These are phyloP conservation scores for Catagonus wagneri DNA, from an alignment of 2,113 vertebrate species.

Conservation along the genomic window DNA sequence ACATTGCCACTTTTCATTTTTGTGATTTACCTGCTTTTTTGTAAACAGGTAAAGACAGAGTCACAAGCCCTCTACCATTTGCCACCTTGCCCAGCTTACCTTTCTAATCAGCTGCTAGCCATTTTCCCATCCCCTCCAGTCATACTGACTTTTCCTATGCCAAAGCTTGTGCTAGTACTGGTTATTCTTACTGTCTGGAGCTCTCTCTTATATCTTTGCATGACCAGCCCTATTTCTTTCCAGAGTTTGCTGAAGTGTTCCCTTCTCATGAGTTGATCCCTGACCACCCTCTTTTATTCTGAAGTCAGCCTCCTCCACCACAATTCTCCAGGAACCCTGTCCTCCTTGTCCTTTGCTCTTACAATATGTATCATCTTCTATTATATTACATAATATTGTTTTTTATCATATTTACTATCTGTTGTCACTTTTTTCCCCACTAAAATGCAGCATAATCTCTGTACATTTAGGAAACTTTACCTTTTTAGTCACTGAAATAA, in stretches of 20 bases:
- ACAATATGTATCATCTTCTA: neutral
- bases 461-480: neutral
- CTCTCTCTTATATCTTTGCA: neutral
- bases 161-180: neutral
- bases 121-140: neutral
- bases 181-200: neutral
- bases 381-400: neutral
- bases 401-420: neutral
- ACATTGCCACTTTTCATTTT: neutral
- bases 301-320: too few relatives aligned
- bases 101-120: neutral
- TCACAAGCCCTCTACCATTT: neutral
- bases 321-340: neutral
- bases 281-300: neutral
- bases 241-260: neutral
- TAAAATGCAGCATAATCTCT: neutral
- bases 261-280: neutral
- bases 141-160: neutral
- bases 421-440: neutral
- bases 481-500: neutral
- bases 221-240: neutral
- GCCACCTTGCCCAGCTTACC: too few relatives aligned
- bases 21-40: neutral
- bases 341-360: neutral
- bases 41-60: neutral